Conservation (phyloP, 2,113 vertebrate species). For the Probosciger aterrimus region DNA sequence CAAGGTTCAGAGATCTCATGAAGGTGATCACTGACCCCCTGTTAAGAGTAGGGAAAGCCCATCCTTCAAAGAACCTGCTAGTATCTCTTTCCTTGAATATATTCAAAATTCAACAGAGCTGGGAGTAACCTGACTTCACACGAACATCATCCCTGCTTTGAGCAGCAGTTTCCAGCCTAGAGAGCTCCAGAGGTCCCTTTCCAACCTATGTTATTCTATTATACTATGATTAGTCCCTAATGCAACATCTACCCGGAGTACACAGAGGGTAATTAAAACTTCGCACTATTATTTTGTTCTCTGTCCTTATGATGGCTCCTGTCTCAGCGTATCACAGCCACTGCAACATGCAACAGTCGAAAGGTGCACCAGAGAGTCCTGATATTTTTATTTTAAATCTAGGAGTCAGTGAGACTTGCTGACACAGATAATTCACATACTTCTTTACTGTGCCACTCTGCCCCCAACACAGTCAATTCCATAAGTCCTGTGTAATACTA, state of each 20-base stretch:
- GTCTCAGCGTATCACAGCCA: not conserved
- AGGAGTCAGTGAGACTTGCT: not conserved
- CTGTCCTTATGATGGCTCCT: not conserved
- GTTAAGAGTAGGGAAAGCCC: not conserved
- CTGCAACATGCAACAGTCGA: not conserved
- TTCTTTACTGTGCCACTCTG: not conserved
- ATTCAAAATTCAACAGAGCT: not conserved
- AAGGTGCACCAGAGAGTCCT: not conserved
- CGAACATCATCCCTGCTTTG: not conserved
- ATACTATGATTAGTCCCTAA: not conserved
- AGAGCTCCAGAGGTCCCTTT: not conserved
- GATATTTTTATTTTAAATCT: not conserved
- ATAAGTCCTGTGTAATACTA: not conserved
- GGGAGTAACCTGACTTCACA: rapidly evolving
- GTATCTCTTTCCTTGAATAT: not conserved
- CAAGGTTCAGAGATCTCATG: not conserved
- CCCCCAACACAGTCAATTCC: rapidly evolving
- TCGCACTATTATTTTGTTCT: not conserved
- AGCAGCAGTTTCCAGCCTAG: not conserved
- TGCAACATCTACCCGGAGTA: not conserved
- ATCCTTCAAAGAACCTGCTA: not conserved
- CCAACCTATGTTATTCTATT: not conserved
- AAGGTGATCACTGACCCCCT: not conserved
- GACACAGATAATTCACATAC: not conserved
- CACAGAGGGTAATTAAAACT: not conserved